phyloP scores from a whole-genome alignment of 2,797 vertebrate species.

The Philypnodon macrostomus region DNA sequence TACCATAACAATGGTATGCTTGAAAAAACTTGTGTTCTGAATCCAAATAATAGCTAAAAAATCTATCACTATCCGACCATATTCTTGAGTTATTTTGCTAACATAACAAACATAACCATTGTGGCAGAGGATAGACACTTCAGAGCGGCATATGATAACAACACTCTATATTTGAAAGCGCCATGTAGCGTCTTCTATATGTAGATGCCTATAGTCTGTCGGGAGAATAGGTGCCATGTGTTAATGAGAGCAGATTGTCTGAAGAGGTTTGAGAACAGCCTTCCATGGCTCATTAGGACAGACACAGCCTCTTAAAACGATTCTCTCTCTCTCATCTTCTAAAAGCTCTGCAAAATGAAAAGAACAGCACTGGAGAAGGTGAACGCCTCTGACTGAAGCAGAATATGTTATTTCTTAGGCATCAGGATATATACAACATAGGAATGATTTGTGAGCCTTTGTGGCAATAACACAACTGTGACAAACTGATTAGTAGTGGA shows the following conservation, averaged over 20 bases:
- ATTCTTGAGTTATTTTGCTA: neutral
- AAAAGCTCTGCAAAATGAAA: conserved; percentile 6
- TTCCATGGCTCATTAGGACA: conserved; percentile 37
- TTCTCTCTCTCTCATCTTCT: conserved; percentile 15
- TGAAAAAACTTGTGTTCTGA: no score
- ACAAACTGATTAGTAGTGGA: neutral
- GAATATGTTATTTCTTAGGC: conserved; percentile 4
- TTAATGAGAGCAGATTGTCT: conserved; percentile 35
- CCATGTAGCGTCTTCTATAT: conserved; percentile 3
- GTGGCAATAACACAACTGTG: neutral
- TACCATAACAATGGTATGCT: no score
- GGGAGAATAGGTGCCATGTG: conserved; percentile 12
- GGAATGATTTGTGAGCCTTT: neutral
- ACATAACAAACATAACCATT: neutral
- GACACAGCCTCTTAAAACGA: conserved; percentile 10
- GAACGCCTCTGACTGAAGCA: conserved; percentile 8
- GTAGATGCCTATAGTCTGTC: conserved; percentile 8
- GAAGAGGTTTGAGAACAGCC: conserved; percentile 29
- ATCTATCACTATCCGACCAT: no score
- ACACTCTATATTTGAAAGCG: neutral
- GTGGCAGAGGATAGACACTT: no score
- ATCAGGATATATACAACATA: neutral
- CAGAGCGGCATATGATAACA: neutral
- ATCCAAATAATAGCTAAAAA: no score
- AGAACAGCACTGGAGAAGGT: conserved; percentile 7